Conservation (phyloP, 2,113 vertebrate genomes). For the Mesitornis unicolor region DNA sequence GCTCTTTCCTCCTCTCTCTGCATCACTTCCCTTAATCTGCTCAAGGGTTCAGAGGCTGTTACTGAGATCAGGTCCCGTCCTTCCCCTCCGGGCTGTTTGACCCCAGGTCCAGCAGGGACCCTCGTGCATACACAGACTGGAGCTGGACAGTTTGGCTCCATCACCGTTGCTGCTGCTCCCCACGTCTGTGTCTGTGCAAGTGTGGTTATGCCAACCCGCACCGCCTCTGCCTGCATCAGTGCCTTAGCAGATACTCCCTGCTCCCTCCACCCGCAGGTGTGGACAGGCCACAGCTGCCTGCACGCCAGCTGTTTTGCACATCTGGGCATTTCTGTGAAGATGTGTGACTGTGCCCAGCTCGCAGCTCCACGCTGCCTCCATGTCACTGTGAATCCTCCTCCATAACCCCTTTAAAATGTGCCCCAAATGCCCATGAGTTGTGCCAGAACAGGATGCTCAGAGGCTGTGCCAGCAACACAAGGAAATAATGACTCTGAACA, state of each 20-base stretch:
- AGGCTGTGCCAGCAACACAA: neutral
- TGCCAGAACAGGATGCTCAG: neutral
- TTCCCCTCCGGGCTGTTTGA: neutral
- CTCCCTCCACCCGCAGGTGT: neutral
- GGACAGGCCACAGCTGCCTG: neutral
- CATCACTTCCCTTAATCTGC: neutral
- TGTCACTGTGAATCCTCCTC: neutral
- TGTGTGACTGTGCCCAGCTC: neutral
- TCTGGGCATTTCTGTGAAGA: neutral
- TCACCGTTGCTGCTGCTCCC: neutral
- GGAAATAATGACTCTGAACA: neutral
- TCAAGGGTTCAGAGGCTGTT: neutral
- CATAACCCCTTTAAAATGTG: neutral
- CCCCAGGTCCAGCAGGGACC: neutral
- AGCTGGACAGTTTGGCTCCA: neutral
- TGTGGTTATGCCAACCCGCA: neutral
- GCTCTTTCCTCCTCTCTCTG: neutral
- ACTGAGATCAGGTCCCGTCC: neutral
- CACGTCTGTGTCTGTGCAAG: rapidly evolving
- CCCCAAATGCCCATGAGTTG: neutral
- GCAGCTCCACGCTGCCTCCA: rapidly evolving
- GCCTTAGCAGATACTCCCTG: neutral
- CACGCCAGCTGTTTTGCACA: neutral
- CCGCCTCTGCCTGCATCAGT: neutral
- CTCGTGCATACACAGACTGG: neutral